Conservation (phyloP, 2,888 invertebrate genomes). For the Brachynemurus nebulosus region DNA sequence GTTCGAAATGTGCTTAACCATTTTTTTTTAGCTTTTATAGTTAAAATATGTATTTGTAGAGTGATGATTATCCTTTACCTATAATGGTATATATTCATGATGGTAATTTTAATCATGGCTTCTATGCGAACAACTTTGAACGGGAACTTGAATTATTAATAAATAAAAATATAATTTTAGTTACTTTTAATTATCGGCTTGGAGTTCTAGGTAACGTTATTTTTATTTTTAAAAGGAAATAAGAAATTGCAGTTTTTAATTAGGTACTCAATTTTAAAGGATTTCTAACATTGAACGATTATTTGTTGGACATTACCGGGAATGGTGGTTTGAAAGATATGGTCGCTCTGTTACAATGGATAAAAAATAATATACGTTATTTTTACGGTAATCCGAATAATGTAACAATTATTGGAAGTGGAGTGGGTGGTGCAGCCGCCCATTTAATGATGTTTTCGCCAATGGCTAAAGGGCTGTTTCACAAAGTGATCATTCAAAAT, state of each 20-base stretch:
- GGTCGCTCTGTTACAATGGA: not conserved
- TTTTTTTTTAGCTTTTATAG: too few species aligned
- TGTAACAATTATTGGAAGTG: not conserved
- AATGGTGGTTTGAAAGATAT: not conserved
- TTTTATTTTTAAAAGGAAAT: not conserved
- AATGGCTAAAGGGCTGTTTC: not conserved
- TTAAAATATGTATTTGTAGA: too few species aligned
- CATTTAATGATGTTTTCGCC: not conserved
- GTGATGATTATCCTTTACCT: too few species aligned
- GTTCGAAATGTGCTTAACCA: too few species aligned
- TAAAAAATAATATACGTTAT: not conserved
- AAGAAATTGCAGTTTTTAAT: not conserved
- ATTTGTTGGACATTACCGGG: not conserved
- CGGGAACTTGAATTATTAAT: slow-evolving; percentile 1
- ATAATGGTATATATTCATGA: slow-evolving; percentile 5
- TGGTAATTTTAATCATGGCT: not conserved
- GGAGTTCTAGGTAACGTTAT: not conserved
- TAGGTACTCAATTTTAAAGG: not conserved
- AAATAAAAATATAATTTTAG: slow-evolving; percentile 1
- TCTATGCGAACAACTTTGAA: not conserved
- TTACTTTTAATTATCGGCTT: slow-evolving; percentile 5
- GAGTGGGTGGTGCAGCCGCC: not conserved
- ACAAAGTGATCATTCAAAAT: not conserved
- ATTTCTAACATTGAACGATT: not conserved
- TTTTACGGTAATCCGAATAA: not conserved